Base-by-base conservation (phyloP, 2,113 vertebrate species). In the Misgurnus mizolepis region DNA sequence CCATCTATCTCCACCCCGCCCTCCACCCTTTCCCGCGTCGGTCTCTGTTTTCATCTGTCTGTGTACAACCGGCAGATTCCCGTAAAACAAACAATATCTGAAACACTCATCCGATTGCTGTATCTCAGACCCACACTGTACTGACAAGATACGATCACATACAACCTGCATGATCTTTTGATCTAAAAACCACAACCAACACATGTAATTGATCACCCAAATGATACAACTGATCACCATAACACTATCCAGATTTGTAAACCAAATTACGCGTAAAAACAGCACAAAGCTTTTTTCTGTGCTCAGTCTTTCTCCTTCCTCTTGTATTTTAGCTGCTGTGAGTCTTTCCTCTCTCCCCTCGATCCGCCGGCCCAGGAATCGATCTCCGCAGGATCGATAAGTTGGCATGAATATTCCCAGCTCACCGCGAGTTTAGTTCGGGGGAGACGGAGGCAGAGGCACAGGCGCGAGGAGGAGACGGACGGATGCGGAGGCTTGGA, bases 371-470 rank as follows among this genome's bases (percentile, higher is more conserved):
- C 91, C 90, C 91, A 88, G 85, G 91, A 94, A 94, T 94, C 93
- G 93, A 94, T 94, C 92, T 93, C 91, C 88, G 79, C 90, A 90
- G 88, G 92, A 93, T 94, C 93, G 91, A 94, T 94, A 94, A 93
- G 89, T 92, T 93, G 90, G 90, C 92, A 94, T 94, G 93, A 94
- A 94, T 94, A 94, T 94, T 93, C 92, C 92, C 92, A 91, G 92
- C 90, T 91, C 92, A 90, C 90, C 91, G 92, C 90, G 91, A 90
- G 91, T 90, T 89, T 92, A 93, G 91, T 92, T 88, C 90, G 92
- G 92, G 91, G 91, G 92, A 93, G 92, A 92, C 91, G 89, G 93
- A 91, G 91, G 88, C 86, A 90, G 80, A 89, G 90, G 87, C 90
- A 91, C 90, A 94, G 91, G 92, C 89, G 89, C 84, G 89, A 89